Base-by-base conservation (phyloP, 1,140 invertebrate species). In the Hesperophylax magnus region DNA sequence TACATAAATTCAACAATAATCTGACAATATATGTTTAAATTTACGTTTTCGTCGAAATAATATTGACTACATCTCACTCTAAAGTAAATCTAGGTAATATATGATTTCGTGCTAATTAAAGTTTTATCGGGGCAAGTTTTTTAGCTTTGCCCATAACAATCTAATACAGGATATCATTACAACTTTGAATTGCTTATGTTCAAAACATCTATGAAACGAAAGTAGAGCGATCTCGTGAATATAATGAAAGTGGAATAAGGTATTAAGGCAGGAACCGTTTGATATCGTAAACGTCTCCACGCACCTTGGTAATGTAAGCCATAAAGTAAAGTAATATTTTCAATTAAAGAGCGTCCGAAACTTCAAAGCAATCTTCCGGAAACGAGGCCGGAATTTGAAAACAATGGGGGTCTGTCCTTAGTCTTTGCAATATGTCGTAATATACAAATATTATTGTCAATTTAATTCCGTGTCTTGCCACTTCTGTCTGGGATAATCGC, bases 391-490 rank as follows among this genome's bases (percentile, higher is more conserved):
- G 74, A 77, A 63, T 77, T 65, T 31, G 8, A 47, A 77, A 77
- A 77, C 74, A 31, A 74, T 24, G 53, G 18, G 18, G 47, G 34
- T 52, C 69, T 17, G 9, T 47, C 39, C 39, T 47, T 14, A 34
- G 18, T 18, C 58, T 24, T n/a, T 4, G 20, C 56, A 58, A 60
- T 60, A 60, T 76, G 54, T 76, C 54, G 56, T 76, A 76, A 76
- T 58, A 53, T 31, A 77, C 34, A 22, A 63, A 77, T 77, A 77
- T 77, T 77, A 77, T 77, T 77, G 76, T 77, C 61, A 58, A 24
- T 47, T 77, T 77, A 77, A 77, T 67, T 77, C 60, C 61, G 58
- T 77, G 56, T 76, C 34, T 34, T 60, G 69, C 69, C 52, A 22
- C 52, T 72, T 34, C 72, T 52, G 54, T 20, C 24, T 15, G 69